Evolutionary conservation across 2,113 vertebrate genomes (phyloP), one percentile per base, ranked within the genome.

Genomic region (Dipodomys stephensi): DNA sequence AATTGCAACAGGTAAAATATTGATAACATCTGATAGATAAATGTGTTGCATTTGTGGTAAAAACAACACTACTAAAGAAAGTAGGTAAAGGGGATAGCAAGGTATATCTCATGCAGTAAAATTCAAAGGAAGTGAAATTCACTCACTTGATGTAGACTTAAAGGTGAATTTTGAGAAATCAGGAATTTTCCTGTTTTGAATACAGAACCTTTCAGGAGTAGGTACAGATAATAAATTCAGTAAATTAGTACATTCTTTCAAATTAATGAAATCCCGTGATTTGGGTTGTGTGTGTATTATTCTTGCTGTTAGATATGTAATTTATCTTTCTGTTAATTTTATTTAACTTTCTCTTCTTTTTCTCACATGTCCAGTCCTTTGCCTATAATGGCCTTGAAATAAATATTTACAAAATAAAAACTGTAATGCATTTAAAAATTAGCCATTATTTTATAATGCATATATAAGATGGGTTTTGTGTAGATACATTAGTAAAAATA

Each of bases 141-240:
- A 49, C 15, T 80, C 3, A 28, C 23, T 88, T 76, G 39, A 62
- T n/a, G 3, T 71, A 85, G 67, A 27, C 7, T 67, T 83, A 86
- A 76, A 78, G 27, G 20, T 93, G 23, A 89, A 88, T 92, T 87
- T 73, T 67, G 62, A 93, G 80, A 94, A 84, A 92, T 93, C 67
- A 88, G 72, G 68, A 65, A 72, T 49, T 85, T 67, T 93, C 30
- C 57, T 83, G 11, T 92, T 93, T 87, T 76, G 68, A 91, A 69
- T 44, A 84, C 7, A 92, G 30, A 7, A 35, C 90, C 62, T 90
- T 53, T 93, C 39, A 49, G 67, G 72, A 65, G 23, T 84, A 72
- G 30, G 78, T 93, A 64, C 60, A 62, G 77, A 44, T 80, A 80
- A 11, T 68, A 16, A 60, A 35, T 91, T 88, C 92, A 68, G 60